Evolutionary conservation across 2,797 vertebrate species (phyloP), one percentile per base, ranked within the genome.

Genomic region (Rhinogobio ventralis): DNA sequence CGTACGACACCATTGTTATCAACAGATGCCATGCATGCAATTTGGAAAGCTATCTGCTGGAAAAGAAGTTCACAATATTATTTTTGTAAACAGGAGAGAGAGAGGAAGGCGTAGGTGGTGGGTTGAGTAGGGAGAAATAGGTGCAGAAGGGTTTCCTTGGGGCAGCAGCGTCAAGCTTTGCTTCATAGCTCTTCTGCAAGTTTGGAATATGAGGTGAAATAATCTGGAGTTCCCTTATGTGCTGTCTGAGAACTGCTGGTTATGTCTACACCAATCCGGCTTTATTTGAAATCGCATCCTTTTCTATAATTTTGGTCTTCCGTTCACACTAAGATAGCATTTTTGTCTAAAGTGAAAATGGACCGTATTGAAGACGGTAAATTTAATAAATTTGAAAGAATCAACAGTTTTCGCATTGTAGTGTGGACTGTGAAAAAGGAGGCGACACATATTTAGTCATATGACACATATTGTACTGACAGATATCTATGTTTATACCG

Each of bases 21-120:
- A 57, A 76, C 23, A 57, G 13, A 76, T 76, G 74, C 33, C 23
- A 17, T 57, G 33, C 33, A 57, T 57, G 23, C 23, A 60, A 30
- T 66, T 64, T 66, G 25, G 3, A 79, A 79, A 33, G 42, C 60
- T 51, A 28, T 49, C 45, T 67, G 19, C 28, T 51, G 20, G 45
- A 67, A 67, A 66, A n/a, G 1, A 67, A 77, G 33, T 51, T 67
- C 77, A 67, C 3, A 66, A 23, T 64, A 62, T 67, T 79, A 67
- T 67, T 79, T 64, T 79, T 67, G 23, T 60, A 53, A 60, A 57
- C 23, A 49, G 19, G 49, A 74, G 28, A 30, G 25, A 73, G 30
- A 76, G 51, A 75, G n/a, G n/a, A 78, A 64, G 14, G 19, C 11
- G 19, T 66, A 51, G 60, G 77, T 66, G 60, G 77, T 49, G 25